Evolutionary conservation across 92 coral and sea anemone genomes (phyloP).

Genomic region (Isaurus tuberculatus): DNA sequence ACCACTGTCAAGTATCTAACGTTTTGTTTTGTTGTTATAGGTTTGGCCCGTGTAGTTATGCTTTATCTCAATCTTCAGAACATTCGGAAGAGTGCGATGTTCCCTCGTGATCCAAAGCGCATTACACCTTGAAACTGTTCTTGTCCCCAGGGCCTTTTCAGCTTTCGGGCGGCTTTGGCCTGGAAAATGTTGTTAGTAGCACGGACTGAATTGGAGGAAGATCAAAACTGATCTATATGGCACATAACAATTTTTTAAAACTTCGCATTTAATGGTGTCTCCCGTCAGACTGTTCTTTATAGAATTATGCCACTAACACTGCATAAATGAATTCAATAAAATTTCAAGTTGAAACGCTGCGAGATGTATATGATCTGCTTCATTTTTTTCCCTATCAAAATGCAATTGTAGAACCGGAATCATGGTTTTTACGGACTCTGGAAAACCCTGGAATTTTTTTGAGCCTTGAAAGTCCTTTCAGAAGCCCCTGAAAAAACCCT

Average conservation of each 20-base stretch:
- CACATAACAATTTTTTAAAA: background rate
- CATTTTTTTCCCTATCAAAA: too few species aligned
- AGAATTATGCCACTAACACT: too few species aligned
- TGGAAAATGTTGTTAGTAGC: background rate
- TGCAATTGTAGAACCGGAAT: too few species aligned
- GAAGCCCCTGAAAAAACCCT: too few species aligned
- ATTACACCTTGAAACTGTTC: constrained; percentile 83
- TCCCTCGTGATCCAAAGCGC: constrained; percentile 99
- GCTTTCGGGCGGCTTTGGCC: background rate
- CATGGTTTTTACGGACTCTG: too few species aligned
- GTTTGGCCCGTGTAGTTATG: constrained; percentile 98
- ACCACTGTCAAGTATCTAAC: background rate
- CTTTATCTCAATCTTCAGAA: constrained; percentile 92
- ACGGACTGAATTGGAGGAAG: constrained; percentile 2
- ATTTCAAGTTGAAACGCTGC: background rate
- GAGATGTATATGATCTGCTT: too few species aligned
- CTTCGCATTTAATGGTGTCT: background rate
- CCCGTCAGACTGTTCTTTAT: background rate
- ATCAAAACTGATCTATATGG: background rate
- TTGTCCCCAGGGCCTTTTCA: constrained; percentile 7
- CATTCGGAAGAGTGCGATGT: constrained; percentile 94
- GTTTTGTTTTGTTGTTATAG: constrained; percentile 55
- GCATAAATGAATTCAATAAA: background rate
- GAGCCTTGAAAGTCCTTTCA: too few species aligned
- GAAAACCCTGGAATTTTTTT: too few species aligned